A percentile compares a stretch with the other conserved stretches of the same genome.
phyloP scores from a whole-genome alignment of 2,888 invertebrate genomes.

The Amphiduros pacificus region DNA sequence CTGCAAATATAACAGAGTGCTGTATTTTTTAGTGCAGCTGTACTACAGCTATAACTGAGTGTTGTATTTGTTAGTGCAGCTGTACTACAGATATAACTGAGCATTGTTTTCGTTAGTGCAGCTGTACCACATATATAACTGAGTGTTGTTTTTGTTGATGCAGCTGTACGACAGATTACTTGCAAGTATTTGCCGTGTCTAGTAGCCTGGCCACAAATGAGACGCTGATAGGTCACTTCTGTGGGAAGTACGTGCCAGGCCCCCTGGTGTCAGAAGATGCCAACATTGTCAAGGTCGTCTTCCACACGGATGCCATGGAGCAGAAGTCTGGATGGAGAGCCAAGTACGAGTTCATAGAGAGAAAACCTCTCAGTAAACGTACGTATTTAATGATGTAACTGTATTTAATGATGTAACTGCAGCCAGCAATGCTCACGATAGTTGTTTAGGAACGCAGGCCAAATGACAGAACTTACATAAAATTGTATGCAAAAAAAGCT shows the following conservation, averaged over 20 bases:
- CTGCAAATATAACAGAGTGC: too few relatives aligned
- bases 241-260: constrained; percentile 87
- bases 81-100: too few relatives aligned
- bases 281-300: constrained; percentile 81
- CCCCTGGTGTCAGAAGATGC: constrained; percentile 93
- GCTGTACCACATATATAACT: not conserved
- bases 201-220: constrained; percentile 10
- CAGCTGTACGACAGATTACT: constrained; percentile 45
- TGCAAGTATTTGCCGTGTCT: constrained; percentile 37
- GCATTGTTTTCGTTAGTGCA: not conserved
- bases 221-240: constrained; percentile 83
- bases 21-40: too few relatives aligned
- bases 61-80: too few relatives aligned
- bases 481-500: too few relatives aligned
- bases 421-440: too few relatives aligned
- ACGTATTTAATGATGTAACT: constrained; percentile 5
- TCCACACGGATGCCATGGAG: constrained; percentile 81
- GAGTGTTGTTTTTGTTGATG: constrained; percentile 38
- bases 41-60: too few relatives aligned
- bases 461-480: too few relatives aligned
- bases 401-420: too few relatives aligned
- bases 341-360: constrained; percentile 81
- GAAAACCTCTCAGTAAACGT: constrained; percentile 20
- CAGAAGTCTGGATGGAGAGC: constrained; percentile 96
- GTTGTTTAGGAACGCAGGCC: too few relatives aligned